Evolutionary conservation across 2,888 invertebrate species (phyloP).

Genomic region (Chirona hameri): DNA sequence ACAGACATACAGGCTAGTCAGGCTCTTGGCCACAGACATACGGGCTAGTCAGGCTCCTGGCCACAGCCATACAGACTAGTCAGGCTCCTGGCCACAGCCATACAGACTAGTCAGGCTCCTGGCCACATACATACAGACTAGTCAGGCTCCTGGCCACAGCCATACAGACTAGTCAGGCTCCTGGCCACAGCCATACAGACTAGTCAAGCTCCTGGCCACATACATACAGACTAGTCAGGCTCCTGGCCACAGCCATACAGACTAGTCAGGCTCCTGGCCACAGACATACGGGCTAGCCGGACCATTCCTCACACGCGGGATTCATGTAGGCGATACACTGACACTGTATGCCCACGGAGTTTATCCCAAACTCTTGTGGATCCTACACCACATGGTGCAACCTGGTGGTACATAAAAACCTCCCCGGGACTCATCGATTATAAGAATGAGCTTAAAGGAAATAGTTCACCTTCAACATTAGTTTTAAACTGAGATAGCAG

Average conservation of each 20-base stretch:
- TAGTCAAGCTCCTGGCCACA: conserved; percentile 45
- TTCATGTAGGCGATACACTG: too few relatives aligned
- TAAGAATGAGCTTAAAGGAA: too few relatives aligned
- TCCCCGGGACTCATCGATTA: too few relatives aligned
- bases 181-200: background rate
- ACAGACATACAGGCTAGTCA: background rate
- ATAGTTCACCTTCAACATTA: too few relatives aligned
- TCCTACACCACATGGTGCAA: too few relatives aligned
- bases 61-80: background rate
- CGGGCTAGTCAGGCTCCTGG: conserved; percentile 46
- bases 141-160: conserved; percentile 44
- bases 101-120: conserved; percentile 46
- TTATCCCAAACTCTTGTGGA: too few relatives aligned
- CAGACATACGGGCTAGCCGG: background rate
- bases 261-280: conserved; percentile 46
- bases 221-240: too few relatives aligned
- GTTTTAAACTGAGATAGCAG: too few relatives aligned
- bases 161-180: too few relatives aligned
- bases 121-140: background rate
- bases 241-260: conserved; percentile 42
- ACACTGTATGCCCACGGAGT: too few relatives aligned
- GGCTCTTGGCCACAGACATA: conserved; percentile 43
- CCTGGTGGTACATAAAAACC: too few relatives aligned
- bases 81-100: conserved; percentile 44
- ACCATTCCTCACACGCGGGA: too few relatives aligned